A percentile compares a stretch with the other conserved stretches of the same genome.
Evolutionary conservation across 2,797 vertebrate genomes (phyloP).

Genomic region (Stomatorhinus walkeri): DNA sequence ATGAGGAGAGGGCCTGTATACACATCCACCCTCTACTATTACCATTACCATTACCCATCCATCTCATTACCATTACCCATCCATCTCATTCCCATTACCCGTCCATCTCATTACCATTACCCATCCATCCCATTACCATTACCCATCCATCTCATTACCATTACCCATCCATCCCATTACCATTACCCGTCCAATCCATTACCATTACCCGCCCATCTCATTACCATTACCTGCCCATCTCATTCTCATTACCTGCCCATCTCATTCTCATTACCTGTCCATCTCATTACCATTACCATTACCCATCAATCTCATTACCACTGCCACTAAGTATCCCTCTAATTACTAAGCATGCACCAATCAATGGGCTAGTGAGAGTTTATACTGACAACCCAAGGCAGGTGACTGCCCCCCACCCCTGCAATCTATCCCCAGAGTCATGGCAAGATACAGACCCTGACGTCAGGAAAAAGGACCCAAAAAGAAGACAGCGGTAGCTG

Average conservation of each 20-base stretch:
- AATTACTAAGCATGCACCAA: background rate
- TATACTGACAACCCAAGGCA: background rate
- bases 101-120: background rate
- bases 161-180: background rate
- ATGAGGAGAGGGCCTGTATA: background rate
- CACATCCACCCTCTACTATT: background rate
- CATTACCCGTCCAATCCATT: background rate
- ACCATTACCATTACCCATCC: background rate
- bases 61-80: background rate
- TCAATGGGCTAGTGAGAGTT: background rate
- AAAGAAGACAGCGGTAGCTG: background rate
- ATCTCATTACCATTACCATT: background rate
- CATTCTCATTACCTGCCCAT: background rate
- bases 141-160: background rate
- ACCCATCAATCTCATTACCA: background rate
- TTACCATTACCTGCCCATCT: too few species aligned
- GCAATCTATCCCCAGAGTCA: background rate
- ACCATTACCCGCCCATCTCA: too few species aligned
- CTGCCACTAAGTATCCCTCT: background rate
- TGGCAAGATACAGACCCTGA: background rate
- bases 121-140: background rate
- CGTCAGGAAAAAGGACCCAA: background rate
- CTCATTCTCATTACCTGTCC: background rate
- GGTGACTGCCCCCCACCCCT: background rate
- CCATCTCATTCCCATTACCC: too few species aligned